phyloP scores from a whole-genome alignment of 1,140 invertebrate genomes.

The Octopus bimaculoides region DNA sequence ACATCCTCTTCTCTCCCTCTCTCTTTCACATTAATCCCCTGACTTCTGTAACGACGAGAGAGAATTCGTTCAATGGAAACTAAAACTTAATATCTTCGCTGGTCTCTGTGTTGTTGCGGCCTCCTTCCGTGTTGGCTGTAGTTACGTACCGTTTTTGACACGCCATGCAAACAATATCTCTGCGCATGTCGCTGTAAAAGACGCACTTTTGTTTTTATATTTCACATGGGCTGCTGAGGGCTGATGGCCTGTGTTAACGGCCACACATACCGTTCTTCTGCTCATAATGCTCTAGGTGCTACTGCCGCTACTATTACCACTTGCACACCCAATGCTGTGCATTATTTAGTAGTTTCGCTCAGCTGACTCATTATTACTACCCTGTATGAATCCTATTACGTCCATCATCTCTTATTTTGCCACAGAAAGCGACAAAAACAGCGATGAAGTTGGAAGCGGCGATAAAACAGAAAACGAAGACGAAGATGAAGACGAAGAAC shows the following conservation, averaged over 20 bases:
- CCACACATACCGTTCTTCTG: neutral
- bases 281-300: neutral
- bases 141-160: too few species aligned
- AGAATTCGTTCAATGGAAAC: too few species aligned
- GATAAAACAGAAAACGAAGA: neutral
- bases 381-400: neutral
- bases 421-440: neutral
- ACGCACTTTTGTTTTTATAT: neutral
- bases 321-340: neutral
- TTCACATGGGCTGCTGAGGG: neutral
- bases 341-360: neutral
- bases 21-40: too few species aligned
- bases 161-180: too few species aligned
- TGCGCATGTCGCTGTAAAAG: too few species aligned
- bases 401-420: slow-evolving; percentile 1
- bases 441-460: neutral
- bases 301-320: neutral
- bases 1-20: too few species aligned
- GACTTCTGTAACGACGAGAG: too few species aligned
- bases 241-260: neutral
- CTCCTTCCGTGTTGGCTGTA: too few species aligned
- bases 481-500: neutral
- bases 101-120: too few species aligned
- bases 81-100: too few species aligned
- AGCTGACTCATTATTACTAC: neutral